Base-by-base conservation (phyloP, 2,113 vertebrate genomes). In the Prionailurus bengalensis region DNA sequence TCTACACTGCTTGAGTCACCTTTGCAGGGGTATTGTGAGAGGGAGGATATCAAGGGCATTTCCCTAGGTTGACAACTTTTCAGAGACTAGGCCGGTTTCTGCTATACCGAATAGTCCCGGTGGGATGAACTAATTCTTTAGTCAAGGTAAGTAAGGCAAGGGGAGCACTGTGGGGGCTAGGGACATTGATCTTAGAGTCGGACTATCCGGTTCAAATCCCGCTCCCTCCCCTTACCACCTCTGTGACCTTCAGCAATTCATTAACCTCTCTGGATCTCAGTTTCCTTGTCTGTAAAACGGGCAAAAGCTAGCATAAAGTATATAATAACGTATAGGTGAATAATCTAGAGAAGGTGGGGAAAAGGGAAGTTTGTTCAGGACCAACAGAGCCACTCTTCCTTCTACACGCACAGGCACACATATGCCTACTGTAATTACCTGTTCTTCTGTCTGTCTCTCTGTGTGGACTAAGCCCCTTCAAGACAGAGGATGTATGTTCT, bases 241-340 rank as follows among this genome's bases (percentile, higher is more conserved):
- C 66, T 82, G 39, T 45, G 33, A 53, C 19, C 70, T 68, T 79
- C 33, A 27, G 7, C 71, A 89, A 61, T 70, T 89, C 65, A 84
- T 68, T 70, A 74, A 61, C 39, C 36, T 87, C 81, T 84, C 42
- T 85, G 36, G 78, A 80, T 36, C 58, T 96, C 68, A 23, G 15
- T 81, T 88, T 88, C 39, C 80, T 93, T 78, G 51, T 78, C 31
- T 86, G 15, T 55, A 66, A 73, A 71, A 53, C 51, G 23, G n/a
- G 21, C 51, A 70, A 27, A 84, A 33, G n/a, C 12, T 83, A 48
- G 29, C 53, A 36, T 53, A 33, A 73, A 68, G n/a, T 8, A n/a
- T 23, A 4, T 53, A 55, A 5, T 29, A 58, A 79, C 17, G 15
- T 12, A 13, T 0, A 71, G n/a, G 45, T n/a, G 27, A 19, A 73